Evolutionary conservation across 2,888 invertebrate species (phyloP), one percentile per base, ranked within the genome.

Genomic region (Noctua janthina): DNA sequence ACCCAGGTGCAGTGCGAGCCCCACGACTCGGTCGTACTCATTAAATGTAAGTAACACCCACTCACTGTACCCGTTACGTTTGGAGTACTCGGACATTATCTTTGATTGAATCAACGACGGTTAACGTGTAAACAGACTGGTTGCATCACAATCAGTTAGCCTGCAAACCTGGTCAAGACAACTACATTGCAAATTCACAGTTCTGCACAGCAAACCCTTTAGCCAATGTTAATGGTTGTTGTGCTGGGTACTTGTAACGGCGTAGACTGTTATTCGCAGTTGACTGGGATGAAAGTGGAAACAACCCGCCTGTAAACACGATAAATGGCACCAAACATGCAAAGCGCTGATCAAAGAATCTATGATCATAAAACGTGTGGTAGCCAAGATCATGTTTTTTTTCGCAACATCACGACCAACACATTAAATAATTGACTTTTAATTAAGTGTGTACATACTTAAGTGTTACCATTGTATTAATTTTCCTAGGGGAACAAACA

Each of bases 11-110:
- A 98, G 94, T 97, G 98, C 94, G 97, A 97, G 95, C 96, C 97
- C 95, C 97, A 97, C 94, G 98, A 98, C 96, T 98, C 98, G 91
- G 98, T 98, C 93, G 98, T 98, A 91, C 97, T 98, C 95, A 98
- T 98, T 93, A 98, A 98, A 97, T 98, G 98, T 98, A 97, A 98
- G 98, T 97, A 93, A 89, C 89, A 89, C 90, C 89, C 90, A 89
- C 89, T 90, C 82, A 76, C 70, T 81, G 72, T 81, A 49, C 76
- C 81, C 79, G 77, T 68, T 79, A 75, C 64, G n/a, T 75, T 80
- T 78, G 56, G 66, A 76, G 67, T 76, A 64, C 69, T 29, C 74
- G 23, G 59, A 77, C 73, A 46, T 75, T 75, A 67, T 70, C 74
- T 73, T 39, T 70, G 68, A 84, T 76, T 78, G 29, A 83, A 78